Conservation (phyloP, 2,797 vertebrate genomes). For the Phalloptychus januarius region DNA sequence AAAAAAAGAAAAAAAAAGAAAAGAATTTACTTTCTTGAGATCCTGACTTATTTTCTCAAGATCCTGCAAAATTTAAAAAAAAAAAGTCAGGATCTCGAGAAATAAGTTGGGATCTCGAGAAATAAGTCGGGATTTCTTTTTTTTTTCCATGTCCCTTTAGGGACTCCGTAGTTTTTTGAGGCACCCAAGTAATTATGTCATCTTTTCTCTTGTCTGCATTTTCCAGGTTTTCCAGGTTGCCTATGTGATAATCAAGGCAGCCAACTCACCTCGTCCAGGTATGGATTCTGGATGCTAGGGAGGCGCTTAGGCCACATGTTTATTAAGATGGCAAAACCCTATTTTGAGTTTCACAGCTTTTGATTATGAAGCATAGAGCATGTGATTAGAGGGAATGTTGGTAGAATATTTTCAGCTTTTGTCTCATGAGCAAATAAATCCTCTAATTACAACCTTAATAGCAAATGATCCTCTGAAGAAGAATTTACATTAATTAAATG, state of each 20-base stretch:
- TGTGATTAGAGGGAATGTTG: slow-evolving; percentile 28
- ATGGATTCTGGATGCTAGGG: slow-evolving; percentile 5
- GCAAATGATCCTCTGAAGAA: slow-evolving; percentile 22
- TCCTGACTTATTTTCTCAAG: too few relatives aligned
- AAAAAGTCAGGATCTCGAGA: too few relatives aligned
- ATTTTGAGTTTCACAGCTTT: background rate
- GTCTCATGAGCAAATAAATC: slow-evolving; percentile 11
- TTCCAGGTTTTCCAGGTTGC: slow-evolving; percentile 94
- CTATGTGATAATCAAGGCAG: slow-evolving; percentile 94
- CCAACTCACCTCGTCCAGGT: slow-evolving; percentile 93
- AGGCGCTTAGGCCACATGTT: background rate
- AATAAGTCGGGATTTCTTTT: too few relatives aligned
- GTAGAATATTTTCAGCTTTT: slow-evolving; percentile 13
- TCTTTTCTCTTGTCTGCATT: slow-evolving; percentile 26
- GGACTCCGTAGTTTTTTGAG: background rate
- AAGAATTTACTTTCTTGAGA: too few relatives aligned
- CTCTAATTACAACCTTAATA: slow-evolving; percentile 18
- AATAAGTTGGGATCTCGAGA: too few relatives aligned
- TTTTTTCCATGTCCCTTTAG: too few relatives aligned
- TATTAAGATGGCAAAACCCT: background rate
- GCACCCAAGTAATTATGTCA: background rate
- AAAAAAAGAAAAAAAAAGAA: too few relatives aligned
- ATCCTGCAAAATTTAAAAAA: too few relatives aligned
- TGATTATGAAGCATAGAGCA: slow-evolving; percentile 11
- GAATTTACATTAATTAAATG: slow-evolving; percentile 6